A percentile compares a stretch with the other conserved stretches of the same genome.
These are phyloP conservation scores for Papilio polytes DNA, from an alignment of 1,140 invertebrate species.

Conservation along the genomic window DNA sequence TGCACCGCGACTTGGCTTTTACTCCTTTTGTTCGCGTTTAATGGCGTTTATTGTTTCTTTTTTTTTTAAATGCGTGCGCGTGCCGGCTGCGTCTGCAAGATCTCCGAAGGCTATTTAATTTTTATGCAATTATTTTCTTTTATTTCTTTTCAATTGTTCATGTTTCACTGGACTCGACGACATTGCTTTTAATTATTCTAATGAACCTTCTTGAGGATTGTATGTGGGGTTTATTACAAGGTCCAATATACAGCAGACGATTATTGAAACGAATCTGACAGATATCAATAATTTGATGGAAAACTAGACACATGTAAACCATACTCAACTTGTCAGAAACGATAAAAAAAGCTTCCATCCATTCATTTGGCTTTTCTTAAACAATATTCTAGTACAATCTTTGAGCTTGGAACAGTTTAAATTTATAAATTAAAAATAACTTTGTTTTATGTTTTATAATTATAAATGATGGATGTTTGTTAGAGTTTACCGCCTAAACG, in stretches of 20 bases:
- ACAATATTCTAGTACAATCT: no score
- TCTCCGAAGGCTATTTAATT: constrained; percentile 63
- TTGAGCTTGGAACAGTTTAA: no score
- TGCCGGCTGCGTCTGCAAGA: constrained; percentile 77
- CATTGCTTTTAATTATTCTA: constrained; percentile 24
- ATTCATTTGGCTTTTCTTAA: no score
- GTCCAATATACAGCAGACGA: background rate
- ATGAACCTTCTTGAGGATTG: background rate
- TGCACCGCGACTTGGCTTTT: constrained; percentile 78
- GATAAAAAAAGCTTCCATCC: no score
- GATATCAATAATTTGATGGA: no score
- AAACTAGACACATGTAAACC: no score
- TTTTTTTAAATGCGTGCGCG: constrained; percentile 73
- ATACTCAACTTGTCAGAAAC: no score
- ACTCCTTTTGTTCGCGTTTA: constrained; percentile 81
- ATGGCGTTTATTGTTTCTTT: constrained; percentile 81
- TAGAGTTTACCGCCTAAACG: no score
- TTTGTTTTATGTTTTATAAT: no score
- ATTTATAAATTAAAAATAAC: no score
- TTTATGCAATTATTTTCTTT: constrained; percentile 52
- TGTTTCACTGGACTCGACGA: background rate
- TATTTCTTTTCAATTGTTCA: constrained; percentile 41
- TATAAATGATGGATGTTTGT: no score
- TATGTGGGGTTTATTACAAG: background rate
- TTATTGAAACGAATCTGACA: no score